A percentile compares a stretch with the other conserved stretches of the same genome.
Conservation (phyloP, 1,140 invertebrate genomes). For the Rhagoletis zephyria region DNA sequence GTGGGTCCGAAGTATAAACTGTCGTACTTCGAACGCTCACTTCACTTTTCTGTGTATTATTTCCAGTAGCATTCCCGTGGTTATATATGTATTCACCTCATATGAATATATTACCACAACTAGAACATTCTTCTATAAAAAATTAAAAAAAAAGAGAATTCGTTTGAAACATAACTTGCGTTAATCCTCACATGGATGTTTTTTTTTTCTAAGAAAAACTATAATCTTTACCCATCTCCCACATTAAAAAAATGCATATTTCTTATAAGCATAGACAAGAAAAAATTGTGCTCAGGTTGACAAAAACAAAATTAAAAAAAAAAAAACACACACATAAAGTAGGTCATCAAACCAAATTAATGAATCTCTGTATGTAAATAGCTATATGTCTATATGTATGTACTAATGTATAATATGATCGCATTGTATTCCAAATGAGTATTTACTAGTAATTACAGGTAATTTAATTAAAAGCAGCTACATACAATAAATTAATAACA, state of each 20-base stretch:
- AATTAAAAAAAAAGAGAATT: too few relatives aligned
- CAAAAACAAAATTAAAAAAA: background rate
- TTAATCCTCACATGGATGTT: too few relatives aligned
- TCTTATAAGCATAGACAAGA: constrained; percentile 17
- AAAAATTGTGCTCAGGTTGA: constrained; percentile 53
- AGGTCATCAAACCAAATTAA: background rate
- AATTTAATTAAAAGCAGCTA: constrained; percentile 30
- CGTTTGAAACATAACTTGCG: too few relatives aligned
- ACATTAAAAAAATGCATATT: constrained; percentile 10
- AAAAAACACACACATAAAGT: background rate
- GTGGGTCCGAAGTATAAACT: too few relatives aligned
- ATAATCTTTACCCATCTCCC: background rate
- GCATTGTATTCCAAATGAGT: constrained; percentile 18
- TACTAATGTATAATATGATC: background rate
- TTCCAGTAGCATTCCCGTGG: too few relatives aligned
- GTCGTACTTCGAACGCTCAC: too few relatives aligned
- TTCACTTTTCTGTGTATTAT: too few relatives aligned
- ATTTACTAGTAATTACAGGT: constrained; percentile 21
- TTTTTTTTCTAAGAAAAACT: too few relatives aligned
- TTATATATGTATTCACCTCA: too few relatives aligned
- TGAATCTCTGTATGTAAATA: background rate
- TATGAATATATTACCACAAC: too few relatives aligned
- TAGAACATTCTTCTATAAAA: too few relatives aligned
- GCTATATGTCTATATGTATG: background rate
- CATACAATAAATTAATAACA: background rate